A percentile compares a stretch with the other conserved stretches of the same genome.
Evolutionary conservation across 2,797 vertebrate species (phyloP).

Genomic region (Pantherophis vulpinus): DNA sequence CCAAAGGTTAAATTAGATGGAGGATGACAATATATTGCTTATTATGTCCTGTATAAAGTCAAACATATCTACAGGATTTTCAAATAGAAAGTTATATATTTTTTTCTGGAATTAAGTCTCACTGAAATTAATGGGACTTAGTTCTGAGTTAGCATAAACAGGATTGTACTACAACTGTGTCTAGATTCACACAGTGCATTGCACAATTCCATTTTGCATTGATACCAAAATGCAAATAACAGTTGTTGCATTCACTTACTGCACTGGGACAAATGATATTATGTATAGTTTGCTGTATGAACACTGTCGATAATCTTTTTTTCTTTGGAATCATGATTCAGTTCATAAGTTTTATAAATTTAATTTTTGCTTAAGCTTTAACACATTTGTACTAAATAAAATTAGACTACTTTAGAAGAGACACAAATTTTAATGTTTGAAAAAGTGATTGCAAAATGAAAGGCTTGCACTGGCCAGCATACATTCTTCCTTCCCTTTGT

Average conservation of each 20-base stretch:
- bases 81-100: background rate
- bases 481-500: background rate
- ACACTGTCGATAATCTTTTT: background rate
- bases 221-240: background rate
- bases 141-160: background rate
- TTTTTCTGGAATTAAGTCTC: background rate
- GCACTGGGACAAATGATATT: background rate
- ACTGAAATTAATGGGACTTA: background rate
- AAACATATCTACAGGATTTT: background rate
- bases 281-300: background rate
- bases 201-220: background rate
- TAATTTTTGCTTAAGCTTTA: background rate
- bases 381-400: background rate
- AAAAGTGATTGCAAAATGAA: background rate
- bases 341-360: background rate
- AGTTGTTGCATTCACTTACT: background rate
- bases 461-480: background rate
- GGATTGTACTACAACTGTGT: background rate
- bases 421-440: background rate
- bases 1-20: background rate
- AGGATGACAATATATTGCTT: background rate
- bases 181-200: background rate
- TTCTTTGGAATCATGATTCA: background rate
- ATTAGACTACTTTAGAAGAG: background rate
- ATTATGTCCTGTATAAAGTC: background rate